These are phyloP conservation scores for Brachionus sp. DNA, from an alignment of 1,140 invertebrate species.

Conservation along the genomic window DNA sequence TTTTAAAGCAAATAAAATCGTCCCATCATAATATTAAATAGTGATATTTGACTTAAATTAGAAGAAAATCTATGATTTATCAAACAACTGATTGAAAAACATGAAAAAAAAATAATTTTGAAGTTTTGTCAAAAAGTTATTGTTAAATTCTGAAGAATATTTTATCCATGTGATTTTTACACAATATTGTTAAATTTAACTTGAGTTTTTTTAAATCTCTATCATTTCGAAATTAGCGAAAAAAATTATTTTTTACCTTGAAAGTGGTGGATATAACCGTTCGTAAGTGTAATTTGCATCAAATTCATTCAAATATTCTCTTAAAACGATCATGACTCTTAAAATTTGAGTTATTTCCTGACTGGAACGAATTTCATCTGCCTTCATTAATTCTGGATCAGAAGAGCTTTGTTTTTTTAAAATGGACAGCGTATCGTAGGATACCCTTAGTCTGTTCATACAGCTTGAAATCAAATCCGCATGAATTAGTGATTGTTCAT, in stretches of 20 bases:
- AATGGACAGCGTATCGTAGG: constrained; percentile 66
- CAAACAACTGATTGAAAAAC: too few relatives aligned
- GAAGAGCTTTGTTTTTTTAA: constrained; percentile 47
- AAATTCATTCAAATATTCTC: constrained; percentile 92
- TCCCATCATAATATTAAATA: too few relatives aligned
- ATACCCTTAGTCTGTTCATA: constrained; percentile 77
- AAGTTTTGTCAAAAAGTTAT: too few relatives aligned
- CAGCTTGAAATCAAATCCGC: constrained; percentile 84
- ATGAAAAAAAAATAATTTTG: too few relatives aligned
- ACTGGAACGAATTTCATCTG: constrained; percentile 31
- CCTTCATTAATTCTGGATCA: background rate
- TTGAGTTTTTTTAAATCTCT: background rate
- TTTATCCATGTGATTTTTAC: too few relatives aligned
- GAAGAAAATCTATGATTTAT: too few relatives aligned
- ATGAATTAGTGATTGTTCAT: constrained; percentile 72
- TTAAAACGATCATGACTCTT: constrained; percentile 86
- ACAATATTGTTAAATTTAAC: too few relatives aligned
- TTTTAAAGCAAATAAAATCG: too few relatives aligned
- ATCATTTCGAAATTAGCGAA: background rate
- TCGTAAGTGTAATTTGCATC: constrained; percentile 85
- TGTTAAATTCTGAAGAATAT: too few relatives aligned
- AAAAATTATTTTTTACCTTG: constrained; percentile 51
- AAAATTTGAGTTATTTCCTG: constrained; percentile 68
- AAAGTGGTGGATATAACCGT: constrained; percentile 78
- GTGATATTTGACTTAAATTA: too few relatives aligned